Conservation (phyloP, 2,113 vertebrate genomes). For the Fregetta grallaria region DNA sequence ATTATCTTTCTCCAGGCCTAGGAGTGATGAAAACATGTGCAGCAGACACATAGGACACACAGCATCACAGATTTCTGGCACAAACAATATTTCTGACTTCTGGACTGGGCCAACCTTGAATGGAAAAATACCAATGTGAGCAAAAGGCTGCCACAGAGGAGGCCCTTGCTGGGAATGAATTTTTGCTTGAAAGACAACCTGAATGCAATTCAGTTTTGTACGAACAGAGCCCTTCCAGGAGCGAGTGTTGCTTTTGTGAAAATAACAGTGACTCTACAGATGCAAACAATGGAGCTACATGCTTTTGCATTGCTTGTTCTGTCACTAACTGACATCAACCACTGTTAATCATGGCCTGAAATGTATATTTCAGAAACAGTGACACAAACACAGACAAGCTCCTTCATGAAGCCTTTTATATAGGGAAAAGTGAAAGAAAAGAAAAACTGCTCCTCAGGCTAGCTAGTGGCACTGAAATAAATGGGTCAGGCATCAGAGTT, state of each 20-base stretch:
- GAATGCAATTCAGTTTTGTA: constrained; percentile 8
- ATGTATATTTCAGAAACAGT: constrained; percentile 49
- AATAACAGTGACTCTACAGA: constrained; percentile 30
- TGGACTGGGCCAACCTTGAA: not conserved
- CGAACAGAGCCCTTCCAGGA: not conserved
- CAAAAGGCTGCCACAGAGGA: not conserved
- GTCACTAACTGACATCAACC: constrained; percentile 58
- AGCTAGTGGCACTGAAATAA: constrained; percentile 43
- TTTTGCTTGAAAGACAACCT: constrained; percentile 12
- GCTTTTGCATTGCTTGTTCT: constrained; percentile 46
- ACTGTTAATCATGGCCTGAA: constrained; percentile 43
- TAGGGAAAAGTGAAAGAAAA: constrained; percentile 11
- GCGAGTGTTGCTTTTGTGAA: constrained; percentile 21
- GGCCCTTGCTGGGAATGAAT: not conserved
- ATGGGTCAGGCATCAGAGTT: constrained; percentile 36
- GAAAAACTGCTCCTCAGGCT: constrained; percentile 13
- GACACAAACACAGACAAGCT: constrained; percentile 46
- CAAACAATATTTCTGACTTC: not conserved
- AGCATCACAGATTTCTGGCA: not conserved
- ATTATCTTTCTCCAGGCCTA: not conserved
- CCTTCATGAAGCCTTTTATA: constrained; percentile 22
- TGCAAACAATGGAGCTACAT: constrained; percentile 47
- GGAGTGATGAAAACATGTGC: not conserved
- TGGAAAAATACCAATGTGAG: not conserved
- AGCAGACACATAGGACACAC: not conserved